Evolutionary conservation across 2,113 vertebrate genomes (phyloP), one percentile per base, ranked within the genome.

Genomic region (Phaetusa simplex): DNA sequence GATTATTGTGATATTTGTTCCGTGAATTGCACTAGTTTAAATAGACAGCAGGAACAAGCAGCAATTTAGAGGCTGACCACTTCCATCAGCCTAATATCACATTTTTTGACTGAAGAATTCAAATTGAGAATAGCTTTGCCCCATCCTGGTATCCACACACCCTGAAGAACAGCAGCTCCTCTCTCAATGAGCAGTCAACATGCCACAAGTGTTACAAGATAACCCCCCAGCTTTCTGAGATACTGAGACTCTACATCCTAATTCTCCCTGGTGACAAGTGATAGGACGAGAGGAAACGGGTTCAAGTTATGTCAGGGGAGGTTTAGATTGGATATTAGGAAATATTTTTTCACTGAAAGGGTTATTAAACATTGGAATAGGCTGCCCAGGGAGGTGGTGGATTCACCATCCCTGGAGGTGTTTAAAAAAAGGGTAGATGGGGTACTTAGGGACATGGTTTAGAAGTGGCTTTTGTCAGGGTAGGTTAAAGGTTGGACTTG

Each of bases 141-240:
- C 61, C 56, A 67, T 14, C 27, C 8, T 49, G 61, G 16, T 17
- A 67, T 27, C 49, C 29, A 26, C 1, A 4, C 12, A 16, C 18
- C 13, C 43, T 3, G 2, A 58, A 58, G 42, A 80, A 38, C 15
- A 80, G 52, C 42, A 86, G 20, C 20, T 64, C 15, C 15, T 45
- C n/a, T 65, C 62, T 53, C 61, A 82, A 49, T 36, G 20, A 82
- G 34, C 30, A 71, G 52, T 38, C 66, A 49, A 45, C 66, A 67
- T 0, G 0, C 47, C n/a, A 53, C 30, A 61, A 55, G 22, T 7
- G 20, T 56, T 52, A 38, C 0, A 0, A 73, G 40, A 42, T 26
- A 92, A 74, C 8, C 9, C 26, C 22, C 36, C 61, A 69, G 32
- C 49, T 42, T 64, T 59, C 85, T 50, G 24, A 90, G 53, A 32